These are phyloP conservation scores for Macrophya alboannulata DNA, from an alignment of 2,888 invertebrate genomes.

Conservation along the genomic window DNA sequence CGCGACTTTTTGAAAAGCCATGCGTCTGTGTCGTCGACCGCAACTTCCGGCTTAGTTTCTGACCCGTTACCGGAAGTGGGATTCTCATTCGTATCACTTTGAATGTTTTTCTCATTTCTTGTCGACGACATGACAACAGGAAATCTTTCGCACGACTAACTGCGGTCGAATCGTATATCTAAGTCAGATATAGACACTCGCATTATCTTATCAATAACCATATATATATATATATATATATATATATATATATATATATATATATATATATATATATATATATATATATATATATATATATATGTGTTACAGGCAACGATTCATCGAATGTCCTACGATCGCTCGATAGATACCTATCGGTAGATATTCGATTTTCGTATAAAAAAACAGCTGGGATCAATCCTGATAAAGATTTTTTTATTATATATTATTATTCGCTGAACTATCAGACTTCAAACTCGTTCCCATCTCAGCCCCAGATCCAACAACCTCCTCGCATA, in stretches of 20 bases:
- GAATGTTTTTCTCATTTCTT: neutral
- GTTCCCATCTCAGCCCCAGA: neutral
- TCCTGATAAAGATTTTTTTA: neutral
- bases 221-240: too few relatives aligned
- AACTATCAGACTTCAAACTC: neutral
- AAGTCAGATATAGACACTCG: neutral
- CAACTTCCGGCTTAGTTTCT: slow-evolving; percentile 4
- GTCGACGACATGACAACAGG: slow-evolving; percentile 18
- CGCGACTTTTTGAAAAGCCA: slow-evolving; percentile 58
- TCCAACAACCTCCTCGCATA: neutral
- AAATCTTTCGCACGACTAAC: neutral
- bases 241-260: too few relatives aligned
- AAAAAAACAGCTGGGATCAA: neutral
- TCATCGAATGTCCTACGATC: neutral
- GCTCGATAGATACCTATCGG: neutral
- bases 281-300: too few relatives aligned
- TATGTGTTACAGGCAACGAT: neutral
- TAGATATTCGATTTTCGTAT: neutral
- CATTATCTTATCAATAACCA: slow-evolving; percentile 22
- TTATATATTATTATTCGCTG: neutral
- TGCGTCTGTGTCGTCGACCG: slow-evolving; percentile 60
- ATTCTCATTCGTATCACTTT: slow-evolving; percentile 26
- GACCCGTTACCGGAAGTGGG: slow-evolving; percentile 49
- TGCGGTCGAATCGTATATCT: neutral
- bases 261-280: too few relatives aligned